Conservation (phyloP, 2,113 vertebrate genomes). For the Plecturocebus donacophilus region DNA sequence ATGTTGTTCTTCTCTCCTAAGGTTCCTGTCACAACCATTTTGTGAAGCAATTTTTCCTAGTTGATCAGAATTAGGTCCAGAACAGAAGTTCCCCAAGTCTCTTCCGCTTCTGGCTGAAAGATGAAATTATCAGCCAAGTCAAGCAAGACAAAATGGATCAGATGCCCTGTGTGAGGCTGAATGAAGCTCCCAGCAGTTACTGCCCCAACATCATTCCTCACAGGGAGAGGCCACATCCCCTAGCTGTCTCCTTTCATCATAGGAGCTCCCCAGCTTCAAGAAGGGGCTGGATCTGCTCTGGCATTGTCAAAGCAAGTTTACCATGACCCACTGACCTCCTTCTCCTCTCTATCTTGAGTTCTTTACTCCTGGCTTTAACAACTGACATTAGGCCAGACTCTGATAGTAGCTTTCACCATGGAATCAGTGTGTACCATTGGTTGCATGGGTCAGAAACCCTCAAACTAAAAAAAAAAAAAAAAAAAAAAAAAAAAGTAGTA, state of each 20-base stretch:
- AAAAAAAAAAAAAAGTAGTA: not conserved
- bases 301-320: not conserved
- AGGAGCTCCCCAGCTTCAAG: not conserved
- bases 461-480: not conserved
- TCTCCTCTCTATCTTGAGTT: not conserved
- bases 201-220: not conserved
- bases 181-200: not conserved
- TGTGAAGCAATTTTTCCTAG: slow-evolving; percentile 63
- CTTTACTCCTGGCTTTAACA: not conserved
- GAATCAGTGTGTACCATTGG: not conserved
- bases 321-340: not conserved
- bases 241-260: not conserved
- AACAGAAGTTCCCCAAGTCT: slow-evolving; percentile 61
- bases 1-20: not conserved
- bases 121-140: slow-evolving; percentile 63
- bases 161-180: not conserved
- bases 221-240: not conserved
- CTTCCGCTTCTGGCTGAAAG: slow-evolving; percentile 58
- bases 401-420: not conserved
- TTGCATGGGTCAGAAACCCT: slow-evolving; percentile 14
- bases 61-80: slow-evolving; percentile 71
- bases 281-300: not conserved
- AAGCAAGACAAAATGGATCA: slow-evolving; percentile 48
- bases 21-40: slow-evolving; percentile 67
- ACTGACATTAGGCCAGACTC: not conserved